Conservation (phyloP, 1,140 invertebrate genomes). For the Calephelis nemesis region DNA sequence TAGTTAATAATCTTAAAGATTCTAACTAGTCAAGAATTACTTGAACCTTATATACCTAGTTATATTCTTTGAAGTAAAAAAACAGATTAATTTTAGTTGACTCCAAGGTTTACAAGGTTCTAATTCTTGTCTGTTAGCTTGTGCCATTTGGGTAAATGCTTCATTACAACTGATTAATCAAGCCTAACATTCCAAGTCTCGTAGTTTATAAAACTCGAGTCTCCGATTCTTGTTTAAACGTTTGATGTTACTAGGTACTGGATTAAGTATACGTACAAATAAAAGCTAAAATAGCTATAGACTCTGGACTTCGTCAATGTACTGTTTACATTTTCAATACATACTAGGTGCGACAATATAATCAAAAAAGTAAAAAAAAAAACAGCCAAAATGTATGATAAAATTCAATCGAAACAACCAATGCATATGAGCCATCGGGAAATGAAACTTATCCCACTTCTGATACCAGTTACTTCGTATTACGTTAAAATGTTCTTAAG, state of each 20-base stretch:
- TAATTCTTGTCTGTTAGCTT: constrained; percentile 52
- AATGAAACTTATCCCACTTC: too few relatives aligned
- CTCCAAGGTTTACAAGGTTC: neutral
- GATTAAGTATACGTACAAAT: constrained; percentile 32
- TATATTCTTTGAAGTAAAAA: constrained; percentile 13
- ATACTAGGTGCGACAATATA: too few relatives aligned
- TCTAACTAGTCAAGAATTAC: constrained; percentile 53
- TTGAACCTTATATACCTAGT: constrained; percentile 24
- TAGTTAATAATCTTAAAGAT: constrained; percentile 62
- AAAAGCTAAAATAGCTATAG: neutral
- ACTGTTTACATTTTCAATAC: too few relatives aligned
- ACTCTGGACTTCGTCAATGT: too few relatives aligned
- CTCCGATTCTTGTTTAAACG: neutral
- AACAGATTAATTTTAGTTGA: neutral
- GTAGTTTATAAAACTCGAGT: constrained; percentile 57
- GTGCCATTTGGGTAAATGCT: constrained; percentile 64
- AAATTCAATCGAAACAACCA: too few relatives aligned
- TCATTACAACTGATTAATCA: constrained; percentile 64
- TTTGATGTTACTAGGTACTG: constrained; percentile 2
- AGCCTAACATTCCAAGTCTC: constrained; percentile 64
- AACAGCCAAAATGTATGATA: too few relatives aligned
- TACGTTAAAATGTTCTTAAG: too few relatives aligned
- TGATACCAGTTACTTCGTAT: too few relatives aligned
- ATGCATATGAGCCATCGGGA: too few relatives aligned
- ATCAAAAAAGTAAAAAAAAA: too few relatives aligned